Conservation (phyloP, 2,888 invertebrate species). For the Idaea aversata region DNA sequence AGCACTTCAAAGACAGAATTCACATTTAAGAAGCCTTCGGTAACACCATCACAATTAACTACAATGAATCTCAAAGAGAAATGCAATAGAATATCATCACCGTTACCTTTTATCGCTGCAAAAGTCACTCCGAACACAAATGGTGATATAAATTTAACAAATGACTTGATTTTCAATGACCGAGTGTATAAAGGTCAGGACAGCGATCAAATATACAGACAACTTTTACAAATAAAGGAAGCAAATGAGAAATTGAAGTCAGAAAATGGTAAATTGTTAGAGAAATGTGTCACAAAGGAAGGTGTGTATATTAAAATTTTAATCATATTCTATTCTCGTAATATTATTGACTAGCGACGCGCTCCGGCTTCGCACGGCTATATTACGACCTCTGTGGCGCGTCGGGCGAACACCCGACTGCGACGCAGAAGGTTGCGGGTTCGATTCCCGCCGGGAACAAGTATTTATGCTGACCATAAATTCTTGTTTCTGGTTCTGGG, state of each 20-base stretch:
- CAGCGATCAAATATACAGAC: conserved; percentile 52
- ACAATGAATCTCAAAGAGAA: conserved; percentile 61
- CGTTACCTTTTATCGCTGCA: conserved; percentile 60
- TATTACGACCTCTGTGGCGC: too few relatives aligned
- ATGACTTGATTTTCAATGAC: conserved; percentile 58
- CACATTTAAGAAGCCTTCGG: conserved; percentile 59
- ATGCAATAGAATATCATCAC: conserved; percentile 63
- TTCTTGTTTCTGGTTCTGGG: too few relatives aligned
- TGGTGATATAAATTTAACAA: conserved; percentile 37
- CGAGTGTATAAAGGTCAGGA: conserved; percentile 57
- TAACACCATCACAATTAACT: conserved; percentile 36
- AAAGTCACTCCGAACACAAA: conserved; percentile 41
- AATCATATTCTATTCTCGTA: neutral
- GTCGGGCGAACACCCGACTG: too few relatives aligned
- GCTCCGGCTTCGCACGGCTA: too few relatives aligned
- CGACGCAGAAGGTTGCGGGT: too few relatives aligned
- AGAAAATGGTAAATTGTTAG: conserved; percentile 67
- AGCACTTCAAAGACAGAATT: conserved; percentile 56
- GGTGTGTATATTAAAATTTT: conserved; percentile 27
- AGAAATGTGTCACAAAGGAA: conserved; percentile 78
- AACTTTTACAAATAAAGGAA: conserved; percentile 60
- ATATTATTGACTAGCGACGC: too few relatives aligned
- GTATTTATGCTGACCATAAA: too few relatives aligned
- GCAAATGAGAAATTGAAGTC: conserved; percentile 67
- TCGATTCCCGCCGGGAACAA: too few relatives aligned